A percentile compares a stretch with the other conserved stretches of the same genome.
Evolutionary conservation across 2,888 invertebrate species (phyloP).

Genomic region (Resseliella maxima): DNA sequence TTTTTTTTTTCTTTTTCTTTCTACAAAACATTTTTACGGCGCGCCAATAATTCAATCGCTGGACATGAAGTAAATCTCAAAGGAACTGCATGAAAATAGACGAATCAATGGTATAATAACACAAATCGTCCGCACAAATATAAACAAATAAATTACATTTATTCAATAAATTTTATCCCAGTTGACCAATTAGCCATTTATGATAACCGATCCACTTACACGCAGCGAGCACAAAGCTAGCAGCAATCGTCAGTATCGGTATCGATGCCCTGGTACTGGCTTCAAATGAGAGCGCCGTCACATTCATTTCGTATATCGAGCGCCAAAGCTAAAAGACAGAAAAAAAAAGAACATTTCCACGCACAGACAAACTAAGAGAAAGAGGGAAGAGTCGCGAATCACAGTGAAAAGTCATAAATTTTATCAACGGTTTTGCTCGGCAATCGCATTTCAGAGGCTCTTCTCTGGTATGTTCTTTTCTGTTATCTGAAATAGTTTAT

Average conservation of each 20-base stretch:
- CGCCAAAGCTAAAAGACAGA: not conserved
- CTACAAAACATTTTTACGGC: not conserved
- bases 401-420: constrained; percentile 54
- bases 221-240: not conserved
- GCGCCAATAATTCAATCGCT: constrained; percentile 31
- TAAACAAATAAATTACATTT: constrained; percentile 55
- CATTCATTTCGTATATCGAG: not conserved
- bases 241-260: constrained; percentile 10
- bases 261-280: not conserved
- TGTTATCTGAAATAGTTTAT: constrained; percentile 58
- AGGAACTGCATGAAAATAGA: not conserved
- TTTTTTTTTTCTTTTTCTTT: no score
- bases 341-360: not conserved
- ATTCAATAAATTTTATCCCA: constrained; percentile 54
- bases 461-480: constrained; percentile 1
- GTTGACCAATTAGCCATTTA: constrained; percentile 55
- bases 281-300: constrained; percentile 42
- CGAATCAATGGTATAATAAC: not conserved
- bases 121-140: constrained; percentile 40
- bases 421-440: constrained; percentile 56
- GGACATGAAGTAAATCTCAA: constrained; percentile 39
- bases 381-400: not conserved
- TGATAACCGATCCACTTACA: constrained; percentile 5
- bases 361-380: not conserved
- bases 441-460: constrained; percentile 3